Evolutionary conservation across 2,797 vertebrate species (phyloP), one percentile per base, ranked within the genome.

Genomic region (Sebastes hubbsi): DNA sequence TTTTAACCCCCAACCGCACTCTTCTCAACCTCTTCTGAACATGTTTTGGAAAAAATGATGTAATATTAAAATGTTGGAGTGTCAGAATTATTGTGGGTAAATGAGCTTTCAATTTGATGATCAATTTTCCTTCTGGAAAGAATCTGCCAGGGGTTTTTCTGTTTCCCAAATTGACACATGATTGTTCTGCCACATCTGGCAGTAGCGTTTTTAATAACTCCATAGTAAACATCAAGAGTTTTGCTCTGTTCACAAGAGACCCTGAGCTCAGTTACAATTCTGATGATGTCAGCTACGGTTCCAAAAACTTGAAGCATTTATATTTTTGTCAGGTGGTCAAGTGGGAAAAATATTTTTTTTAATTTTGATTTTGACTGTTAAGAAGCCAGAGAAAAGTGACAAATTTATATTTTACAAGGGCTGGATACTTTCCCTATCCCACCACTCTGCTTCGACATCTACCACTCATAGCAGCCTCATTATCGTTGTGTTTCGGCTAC

Each of bases 11-110:
- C 18, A 77, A 20, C 14, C 29, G 8, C n/a, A 20, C 22, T 63
- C 10, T 29, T 36, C 29, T 80, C 12, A 76, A 24, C 38, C 9
- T 62, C 8, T 24, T 49, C 60, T 65, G 30, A 85, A 75, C 61
- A 70, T 83, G 62, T 89, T 87, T 90, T 91, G 83, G 83, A 91
- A 91, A 89, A 72, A 65, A 72, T 67, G 36, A 72, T 75, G 20
- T 72, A 62, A 66, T 80, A 56, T 78, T 30, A 52, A 75, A 82
- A 81, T 81, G 69, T 70, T 65, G 9, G 38, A 77, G 32, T 59
- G 34, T 77, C 65, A 18, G 59, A 77, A 67, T 82, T 59, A 78
- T 71, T 89, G 77, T 70, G 82, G 72, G 84, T 83, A 36, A 70
- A 32, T 70, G 24, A 72, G 64, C 18, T 81, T 81, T 86, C 18